phyloP scores from a whole-genome alignment of 2,888 invertebrate genomes.

The Meta bourneti region DNA sequence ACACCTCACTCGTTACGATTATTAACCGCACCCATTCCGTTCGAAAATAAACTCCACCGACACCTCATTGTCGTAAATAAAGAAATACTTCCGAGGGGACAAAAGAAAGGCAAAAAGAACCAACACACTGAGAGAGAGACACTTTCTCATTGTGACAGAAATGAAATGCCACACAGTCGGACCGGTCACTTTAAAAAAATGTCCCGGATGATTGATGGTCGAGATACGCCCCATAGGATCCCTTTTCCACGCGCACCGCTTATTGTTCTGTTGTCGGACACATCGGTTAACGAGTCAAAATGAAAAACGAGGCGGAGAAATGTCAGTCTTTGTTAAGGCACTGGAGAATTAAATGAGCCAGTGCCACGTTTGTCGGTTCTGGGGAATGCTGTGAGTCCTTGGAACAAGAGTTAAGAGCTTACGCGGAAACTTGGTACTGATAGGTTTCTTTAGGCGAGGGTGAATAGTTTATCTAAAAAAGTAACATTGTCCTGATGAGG shows the following conservation, averaged over 20 bases:
- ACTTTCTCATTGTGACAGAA: slow-evolving; percentile 38
- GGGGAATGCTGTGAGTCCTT: too few relatives aligned
- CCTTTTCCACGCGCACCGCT: background rate
- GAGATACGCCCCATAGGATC: slow-evolving; percentile 22
- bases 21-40: slow-evolving; percentile 13
- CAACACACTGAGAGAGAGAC: background rate
- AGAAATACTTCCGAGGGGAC: background rate
- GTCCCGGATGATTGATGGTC: slow-evolving; percentile 4
- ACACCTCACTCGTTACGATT: slow-evolving; percentile 13
- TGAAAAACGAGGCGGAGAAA: slow-evolving; percentile 16
- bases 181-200: slow-evolving; percentile 7
- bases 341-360: background rate
- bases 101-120: too few relatives aligned
- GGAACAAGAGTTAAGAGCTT: too few relatives aligned
- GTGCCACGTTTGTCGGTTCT: too few relatives aligned
- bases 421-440: too few relatives aligned
- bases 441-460: too few relatives aligned
- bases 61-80: slow-evolving; percentile 6
- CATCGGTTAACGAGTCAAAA: slow-evolving; percentile 4
- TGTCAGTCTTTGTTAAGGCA: slow-evolving; percentile 8
- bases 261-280: background rate
- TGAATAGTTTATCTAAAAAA: too few relatives aligned
- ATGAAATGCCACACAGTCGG: slow-evolving; percentile 36
- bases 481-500: too few relatives aligned
- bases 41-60: slow-evolving; percentile 1